Conservation (phyloP, 2,888 invertebrate genomes). For the Microctonus hyperodae region DNA sequence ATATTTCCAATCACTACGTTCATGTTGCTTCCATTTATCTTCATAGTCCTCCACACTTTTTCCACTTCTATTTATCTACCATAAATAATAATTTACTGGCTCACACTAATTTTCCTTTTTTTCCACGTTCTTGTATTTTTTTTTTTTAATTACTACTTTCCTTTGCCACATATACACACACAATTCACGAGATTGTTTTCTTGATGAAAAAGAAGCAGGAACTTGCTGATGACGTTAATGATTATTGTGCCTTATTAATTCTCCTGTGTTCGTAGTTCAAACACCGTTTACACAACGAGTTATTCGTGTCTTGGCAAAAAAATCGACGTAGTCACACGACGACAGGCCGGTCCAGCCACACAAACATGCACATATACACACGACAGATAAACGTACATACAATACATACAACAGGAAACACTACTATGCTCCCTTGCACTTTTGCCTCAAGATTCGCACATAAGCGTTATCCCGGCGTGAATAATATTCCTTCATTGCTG, state of each 20-base stretch:
- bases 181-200: not conserved
- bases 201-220: constrained; percentile 23
- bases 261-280: constrained; percentile 16
- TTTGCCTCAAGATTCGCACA: constrained; percentile 36
- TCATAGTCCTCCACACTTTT: not conserved
- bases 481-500: constrained; percentile 26
- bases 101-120: not conserved
- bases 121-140: not conserved
- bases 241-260: not conserved
- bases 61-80: not conserved
- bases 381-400: constrained; percentile 41
- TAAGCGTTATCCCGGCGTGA: constrained; percentile 33
- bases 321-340: constrained; percentile 38
- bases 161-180: not conserved
- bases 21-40: not conserved
- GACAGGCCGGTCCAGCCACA: constrained; percentile 42
- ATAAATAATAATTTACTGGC: not conserved
- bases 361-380: constrained; percentile 38
- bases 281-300: constrained; percentile 2
- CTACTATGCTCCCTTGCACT: constrained; percentile 39
- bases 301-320: constrained; percentile 8
- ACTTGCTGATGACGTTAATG: constrained; percentile 14
- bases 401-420: constrained; percentile 36
- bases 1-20: constrained; percentile 25
- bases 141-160: not conserved